These are phyloP conservation scores for Conger conger DNA, from an alignment of 2,113 vertebrate species.

Conservation along the genomic window DNA sequence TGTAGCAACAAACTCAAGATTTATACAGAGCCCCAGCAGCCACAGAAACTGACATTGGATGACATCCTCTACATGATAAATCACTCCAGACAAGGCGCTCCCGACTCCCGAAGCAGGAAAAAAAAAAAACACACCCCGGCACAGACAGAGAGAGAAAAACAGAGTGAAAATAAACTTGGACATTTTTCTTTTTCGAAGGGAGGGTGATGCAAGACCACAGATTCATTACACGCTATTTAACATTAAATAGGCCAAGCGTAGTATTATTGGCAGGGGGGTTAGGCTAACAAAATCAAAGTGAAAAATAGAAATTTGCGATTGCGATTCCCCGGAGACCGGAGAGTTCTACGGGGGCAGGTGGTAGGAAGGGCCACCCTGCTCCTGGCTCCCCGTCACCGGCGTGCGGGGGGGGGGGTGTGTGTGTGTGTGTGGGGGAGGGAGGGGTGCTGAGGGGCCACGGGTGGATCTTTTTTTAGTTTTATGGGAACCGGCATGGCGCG, in stretches of 20 bases:
- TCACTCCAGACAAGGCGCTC: constrained; percentile 64
- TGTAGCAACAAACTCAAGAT: constrained; percentile 64
- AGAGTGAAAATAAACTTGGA: constrained; percentile 6
- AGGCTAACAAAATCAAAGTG: not conserved
- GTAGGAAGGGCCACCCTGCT: constrained; percentile 44
- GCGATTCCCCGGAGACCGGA: not conserved
- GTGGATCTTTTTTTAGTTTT: constrained; percentile 65
- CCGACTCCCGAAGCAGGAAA: constrained; percentile 58
- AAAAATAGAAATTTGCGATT: not conserved
- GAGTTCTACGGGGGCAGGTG: not conserved
- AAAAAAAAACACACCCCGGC: constrained; percentile 51
- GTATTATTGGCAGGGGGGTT: not conserved
- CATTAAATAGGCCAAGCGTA: not conserved
- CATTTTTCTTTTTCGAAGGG: not conserved
- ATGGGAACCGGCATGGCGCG: constrained; percentile 61
- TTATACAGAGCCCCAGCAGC: constrained; percentile 69
- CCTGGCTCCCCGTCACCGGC: not conserved
- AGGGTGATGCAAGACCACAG: not conserved
- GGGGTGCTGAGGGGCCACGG: constrained; percentile 51
- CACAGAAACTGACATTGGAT: constrained; percentile 69
- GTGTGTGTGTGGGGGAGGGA: not conserved
- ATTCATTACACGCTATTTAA: not conserved
- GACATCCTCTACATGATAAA: constrained; percentile 68
- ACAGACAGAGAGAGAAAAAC: constrained; percentile 31
- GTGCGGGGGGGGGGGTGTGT: not conserved